Evolutionary conservation across 2,888 invertebrate genomes (phyloP), one percentile per base, ranked within the genome.

Genomic region (Cheilosia vulpina): DNA sequence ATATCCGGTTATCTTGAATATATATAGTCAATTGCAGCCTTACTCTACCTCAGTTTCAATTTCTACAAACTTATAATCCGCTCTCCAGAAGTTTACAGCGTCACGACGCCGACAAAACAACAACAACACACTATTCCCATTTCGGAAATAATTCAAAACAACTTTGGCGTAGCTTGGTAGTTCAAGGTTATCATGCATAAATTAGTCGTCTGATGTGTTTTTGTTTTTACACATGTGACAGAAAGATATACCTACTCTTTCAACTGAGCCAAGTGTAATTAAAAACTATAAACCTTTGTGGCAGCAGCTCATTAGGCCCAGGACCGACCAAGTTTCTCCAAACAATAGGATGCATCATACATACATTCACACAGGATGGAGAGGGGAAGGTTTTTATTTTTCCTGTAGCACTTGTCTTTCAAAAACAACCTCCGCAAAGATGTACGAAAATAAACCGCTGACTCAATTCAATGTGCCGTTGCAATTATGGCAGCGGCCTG

Each of bases 371-470:
- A 27, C 13, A 58, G 21, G 47, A 58, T 43, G n/a, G 55, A 27
- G 43, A 38, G 24, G 0, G 24, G 21, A 60, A 60, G 60, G 34
- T 53, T n/a, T n/a, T 31, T 21, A 31, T 13, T 38, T 43, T 21
- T 72, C 43, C 24, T 15, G 50, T 21, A 24, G 11, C 19, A 34
- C 45, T 55, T 38, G 57, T 65, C 57, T 62, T 72, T 66, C 17
- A 9, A 58, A 34, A 21, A 11, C 66, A 50, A 34, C 38, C n/a
- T 24, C 21, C 38, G 38, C 58, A 43, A 41, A 38, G 69, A 69
- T 62, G 41, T 60, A 75, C 76, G 34, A 78, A 83, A 77, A 77
- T 72, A 78, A 66, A 65, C 53, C 50, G 66, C 66, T 83, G 82
- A 83, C 72, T 83, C 77, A 83, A 68, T 60, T 72, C 71, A 72